Evolutionary conservation across 2,797 vertebrate species (phyloP).

Genomic region (Echeneis naucrates): DNA sequence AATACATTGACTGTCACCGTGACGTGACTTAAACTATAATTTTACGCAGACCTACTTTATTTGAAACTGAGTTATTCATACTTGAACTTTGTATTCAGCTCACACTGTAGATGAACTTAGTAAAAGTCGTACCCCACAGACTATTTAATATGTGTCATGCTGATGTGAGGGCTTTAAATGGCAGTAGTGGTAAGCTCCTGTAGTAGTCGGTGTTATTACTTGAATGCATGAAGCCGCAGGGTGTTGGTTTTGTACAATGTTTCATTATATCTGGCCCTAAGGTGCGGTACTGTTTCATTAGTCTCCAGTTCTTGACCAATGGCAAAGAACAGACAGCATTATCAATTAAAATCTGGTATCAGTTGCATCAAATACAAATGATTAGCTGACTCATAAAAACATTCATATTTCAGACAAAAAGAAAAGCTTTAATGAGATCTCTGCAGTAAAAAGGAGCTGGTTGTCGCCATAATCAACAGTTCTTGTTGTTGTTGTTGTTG

Average conservation of each 20-base stretch:
- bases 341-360: constrained; percentile 49
- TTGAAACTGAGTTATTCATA: constrained; percentile 9
- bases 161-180: constrained; percentile 63
- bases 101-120: constrained; percentile 25
- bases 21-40: not conserved
- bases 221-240: constrained; percentile 28
- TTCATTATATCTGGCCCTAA: constrained; percentile 32
- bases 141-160: constrained; percentile 41
- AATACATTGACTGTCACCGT: not conserved
- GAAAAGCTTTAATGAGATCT: not conserved
- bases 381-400: too few species aligned
- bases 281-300: constrained; percentile 42
- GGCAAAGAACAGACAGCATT: constrained; percentile 24
- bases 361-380: too few species aligned
- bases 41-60: not conserved
- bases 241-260: constrained; percentile 31
- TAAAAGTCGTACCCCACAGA: constrained; percentile 5
- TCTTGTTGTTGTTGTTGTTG: too few species aligned
- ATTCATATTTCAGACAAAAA: not conserved
- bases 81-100: constrained; percentile 10
- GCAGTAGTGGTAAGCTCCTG: constrained; percentile 43
- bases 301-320: constrained; percentile 25
- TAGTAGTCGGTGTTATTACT: constrained; percentile 25
- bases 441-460: not conserved
- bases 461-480: too few species aligned